Conservation (phyloP, 2,797 vertebrate species). For the Calcarius lapponicus region DNA sequence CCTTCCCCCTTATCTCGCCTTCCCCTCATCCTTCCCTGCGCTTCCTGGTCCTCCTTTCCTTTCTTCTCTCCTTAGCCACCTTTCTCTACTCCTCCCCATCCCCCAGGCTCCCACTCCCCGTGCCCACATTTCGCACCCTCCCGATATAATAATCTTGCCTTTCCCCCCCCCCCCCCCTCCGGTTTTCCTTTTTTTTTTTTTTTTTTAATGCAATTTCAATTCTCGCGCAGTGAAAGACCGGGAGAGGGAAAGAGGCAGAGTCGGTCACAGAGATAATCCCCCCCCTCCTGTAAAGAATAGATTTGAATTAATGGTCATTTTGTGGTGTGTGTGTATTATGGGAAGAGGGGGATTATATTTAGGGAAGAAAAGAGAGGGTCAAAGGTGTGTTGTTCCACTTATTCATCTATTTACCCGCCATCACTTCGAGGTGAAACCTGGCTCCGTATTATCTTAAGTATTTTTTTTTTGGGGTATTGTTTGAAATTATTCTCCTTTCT, state of each 20-base stretch:
- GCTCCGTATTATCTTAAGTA: background rate
- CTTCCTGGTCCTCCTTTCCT: constrained; percentile 58
- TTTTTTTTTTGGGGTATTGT: background rate
- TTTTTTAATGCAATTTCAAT: background rate
- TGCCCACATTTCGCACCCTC: constrained; percentile 43
- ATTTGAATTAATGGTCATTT: constrained; percentile 52
- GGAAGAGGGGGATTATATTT: background rate
- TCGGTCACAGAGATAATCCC: constrained; percentile 38
- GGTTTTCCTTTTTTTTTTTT: background rate
- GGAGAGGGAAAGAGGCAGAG: background rate
- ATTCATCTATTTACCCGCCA: background rate
- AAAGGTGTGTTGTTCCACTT: constrained; percentile 30
- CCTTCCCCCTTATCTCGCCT: constrained; percentile 15
- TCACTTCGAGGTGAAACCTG: constrained; percentile 28
- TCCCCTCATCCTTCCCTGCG: constrained; percentile 7
- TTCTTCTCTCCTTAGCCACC: constrained; percentile 67
- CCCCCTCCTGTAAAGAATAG: constrained; percentile 23
- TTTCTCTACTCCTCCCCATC: constrained; percentile 60
- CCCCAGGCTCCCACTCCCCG: constrained; percentile 44
- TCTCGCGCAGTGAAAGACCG: background rate
- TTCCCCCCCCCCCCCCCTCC: background rate
- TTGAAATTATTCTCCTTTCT: background rate
- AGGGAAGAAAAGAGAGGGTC: constrained; percentile 10
- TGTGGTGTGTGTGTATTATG: background rate
- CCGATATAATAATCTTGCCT: constrained; percentile 51